Percentiles rank a stretch among this genome's conserved stretches.
Conservation (phyloP, 2,113 vertebrate species). For the Vidua macroura region DNA sequence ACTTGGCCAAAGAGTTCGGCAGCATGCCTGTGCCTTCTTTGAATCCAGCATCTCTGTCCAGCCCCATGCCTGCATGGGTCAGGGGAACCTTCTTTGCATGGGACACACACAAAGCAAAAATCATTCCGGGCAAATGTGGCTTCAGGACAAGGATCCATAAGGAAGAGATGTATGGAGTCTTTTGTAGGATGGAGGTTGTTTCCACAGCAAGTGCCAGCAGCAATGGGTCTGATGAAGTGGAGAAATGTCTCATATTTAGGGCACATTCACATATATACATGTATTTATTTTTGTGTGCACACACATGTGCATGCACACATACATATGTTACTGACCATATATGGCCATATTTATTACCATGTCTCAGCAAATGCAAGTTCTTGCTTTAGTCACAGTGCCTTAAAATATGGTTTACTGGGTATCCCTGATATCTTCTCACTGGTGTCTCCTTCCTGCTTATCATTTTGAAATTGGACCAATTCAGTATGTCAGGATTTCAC, state of each 20-base stretch:
- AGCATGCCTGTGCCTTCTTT: background rate
- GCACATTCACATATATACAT: too few relatives aligned
- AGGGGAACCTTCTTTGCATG: background rate
- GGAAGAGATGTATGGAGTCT: background rate
- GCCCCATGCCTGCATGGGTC: background rate
- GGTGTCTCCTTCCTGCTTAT: background rate
- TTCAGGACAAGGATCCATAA: background rate
- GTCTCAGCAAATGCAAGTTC: background rate
- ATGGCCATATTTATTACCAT: background rate
- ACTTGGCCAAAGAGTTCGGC: background rate
- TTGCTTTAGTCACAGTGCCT: background rate
- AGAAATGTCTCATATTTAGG: background rate
- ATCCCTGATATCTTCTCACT: background rate
- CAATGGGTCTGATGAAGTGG: background rate
- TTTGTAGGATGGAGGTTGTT: background rate
- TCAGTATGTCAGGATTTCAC: background rate
- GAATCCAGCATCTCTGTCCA: background rate
- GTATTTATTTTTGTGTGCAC: background rate
- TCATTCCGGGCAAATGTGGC: background rate
- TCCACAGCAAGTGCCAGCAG: background rate
- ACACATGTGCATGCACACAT: background rate
- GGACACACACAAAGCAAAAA: background rate
- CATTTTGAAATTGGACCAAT: background rate
- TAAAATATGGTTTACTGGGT: accelerated
- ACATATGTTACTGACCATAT: background rate